Conservation (phyloP, 92 coral and sea anemone genomes). For the Porites cylindrica region DNA sequence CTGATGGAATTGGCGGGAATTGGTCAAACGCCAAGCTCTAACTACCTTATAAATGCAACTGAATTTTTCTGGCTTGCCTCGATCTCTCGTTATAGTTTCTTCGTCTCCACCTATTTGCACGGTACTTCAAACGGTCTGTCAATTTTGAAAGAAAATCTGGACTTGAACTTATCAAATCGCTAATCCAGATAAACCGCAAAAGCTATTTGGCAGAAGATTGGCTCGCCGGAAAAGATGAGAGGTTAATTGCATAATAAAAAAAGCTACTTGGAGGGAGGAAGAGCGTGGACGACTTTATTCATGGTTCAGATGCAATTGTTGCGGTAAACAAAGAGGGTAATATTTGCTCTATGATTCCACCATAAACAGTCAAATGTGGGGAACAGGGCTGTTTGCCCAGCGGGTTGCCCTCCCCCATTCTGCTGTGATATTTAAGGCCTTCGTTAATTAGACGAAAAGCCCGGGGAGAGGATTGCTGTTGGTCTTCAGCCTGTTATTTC, state of each 20-base stretch:
- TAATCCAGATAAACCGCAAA: slow-evolving; percentile 72
- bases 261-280: slow-evolving; percentile 74
- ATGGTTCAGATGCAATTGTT: slow-evolving; percentile 90
- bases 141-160: slow-evolving; percentile 67
- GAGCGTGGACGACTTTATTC: slow-evolving; percentile 14
- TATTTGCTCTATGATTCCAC: slow-evolving; percentile 93
- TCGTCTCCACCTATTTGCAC: slow-evolving; percentile 72
- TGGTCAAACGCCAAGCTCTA: slow-evolving; percentile 55
- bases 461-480: slow-evolving; percentile 72
- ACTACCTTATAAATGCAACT: slow-evolving; percentile 76
- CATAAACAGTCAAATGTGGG: slow-evolving; percentile 90
- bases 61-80: slow-evolving; percentile 92
- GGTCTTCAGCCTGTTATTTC: slow-evolving; percentile 81
- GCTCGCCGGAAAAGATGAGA: slow-evolving; percentile 79
- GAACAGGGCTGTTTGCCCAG: slow-evolving; percentile 89
- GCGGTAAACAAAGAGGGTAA: slow-evolving; percentile 88
- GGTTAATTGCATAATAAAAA: slow-evolving; percentile 73
- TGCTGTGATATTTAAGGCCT: slow-evolving; percentile 75
- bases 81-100: slow-evolving; percentile 79
- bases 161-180: slow-evolving; percentile 75
- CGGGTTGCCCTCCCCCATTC: slow-evolving; percentile 89
- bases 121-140: slow-evolving; percentile 62
- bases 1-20: slow-evolving; percentile 90
- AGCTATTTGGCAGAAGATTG: slow-evolving; percentile 81
- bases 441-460: slow-evolving; percentile 60